Base-by-base conservation (phyloP, 2,888 invertebrate genomes). In the Diloba caeruleocephala region DNA sequence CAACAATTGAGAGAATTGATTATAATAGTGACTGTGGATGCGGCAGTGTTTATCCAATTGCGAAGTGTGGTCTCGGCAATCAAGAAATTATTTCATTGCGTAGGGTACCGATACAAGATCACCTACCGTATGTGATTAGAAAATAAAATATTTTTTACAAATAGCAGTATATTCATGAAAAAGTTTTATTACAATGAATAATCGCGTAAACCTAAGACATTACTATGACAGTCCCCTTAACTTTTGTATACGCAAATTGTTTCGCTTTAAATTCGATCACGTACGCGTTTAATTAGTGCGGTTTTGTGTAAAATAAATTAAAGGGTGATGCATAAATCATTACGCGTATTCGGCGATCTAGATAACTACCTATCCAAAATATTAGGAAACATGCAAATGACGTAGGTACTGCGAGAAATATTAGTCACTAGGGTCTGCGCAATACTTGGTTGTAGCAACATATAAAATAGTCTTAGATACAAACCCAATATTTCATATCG, bases 331-430 rank as follows among this genome's bases (percentile, higher is more conserved):
- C 55, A 55, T 34, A 44, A 51, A 29, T 21, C 61, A 26, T 42
- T 31, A 43, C 32, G n/a, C n/a, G 29, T 39, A 31, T 50, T 51
- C 23, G 38, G 26, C 5, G 34, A 55, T 44, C 34, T 48, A 13
- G 32, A 37, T 44, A 29, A 23, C 7, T 38, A 9, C 8, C 28
- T 15, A 6, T 21, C 9, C 32, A 15, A 49, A 6, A 37, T 32
- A 41, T 17, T 65, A 13, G 29, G 33, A 37, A 66, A 38, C 34
- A 51, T 42, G 36, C 15, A 31, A 59, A 59, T 57, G 48, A 10
- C 12, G 33, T 46, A 56, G 25, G 15, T 32, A 21, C n/a, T 34
- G 25, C 33, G 12, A 32, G 13, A 29, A 17, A 25, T 37, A 29
- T 48, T 50, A 45, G 45, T 66, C 61, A 66, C 37, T n/a, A 33